Conservation (phyloP, 2,888 invertebrate species). For the Bellardia bayeri region DNA sequence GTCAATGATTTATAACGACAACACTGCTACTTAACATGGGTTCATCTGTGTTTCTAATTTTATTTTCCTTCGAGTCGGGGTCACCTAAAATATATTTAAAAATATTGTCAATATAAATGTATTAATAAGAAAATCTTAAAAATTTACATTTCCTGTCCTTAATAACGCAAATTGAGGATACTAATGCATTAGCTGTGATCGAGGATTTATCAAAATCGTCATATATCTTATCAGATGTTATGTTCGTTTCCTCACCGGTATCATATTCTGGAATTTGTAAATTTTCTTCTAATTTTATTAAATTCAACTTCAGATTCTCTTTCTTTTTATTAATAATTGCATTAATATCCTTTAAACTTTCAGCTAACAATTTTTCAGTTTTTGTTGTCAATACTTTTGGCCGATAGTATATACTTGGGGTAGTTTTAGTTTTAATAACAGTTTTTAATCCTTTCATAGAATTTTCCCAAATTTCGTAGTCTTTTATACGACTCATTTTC, state of each 20-base stretch:
- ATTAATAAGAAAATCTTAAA: not conserved
- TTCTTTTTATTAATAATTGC: slow-evolving; percentile 88
- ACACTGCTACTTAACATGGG: slow-evolving; percentile 75
- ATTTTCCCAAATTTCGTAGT: slow-evolving; percentile 95
- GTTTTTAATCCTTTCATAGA: slow-evolving; percentile 90
- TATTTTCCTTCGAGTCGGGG: slow-evolving; percentile 74
- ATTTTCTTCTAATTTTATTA: slow-evolving; percentile 86
- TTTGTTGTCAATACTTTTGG: slow-evolving; percentile 91
- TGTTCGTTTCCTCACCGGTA: slow-evolving; percentile 59
- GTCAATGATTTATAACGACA: slow-evolving; percentile 68
- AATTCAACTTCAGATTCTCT: slow-evolving; percentile 87
- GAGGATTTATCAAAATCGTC: slow-evolving; percentile 1
- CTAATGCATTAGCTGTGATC: slow-evolving; percentile 11
- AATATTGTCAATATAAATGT: not conserved
- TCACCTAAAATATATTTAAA: slow-evolving; percentile 72
- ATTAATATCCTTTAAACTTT: slow-evolving; percentile 87
- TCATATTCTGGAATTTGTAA: slow-evolving; percentile 77
- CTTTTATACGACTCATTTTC: slow-evolving; percentile 94
- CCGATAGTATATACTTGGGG: slow-evolving; percentile 94
- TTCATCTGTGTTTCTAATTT: slow-evolving; percentile 73
- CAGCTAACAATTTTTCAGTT: slow-evolving; percentile 87
- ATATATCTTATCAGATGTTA: not conserved
- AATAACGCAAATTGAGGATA: slow-evolving; percentile 55
- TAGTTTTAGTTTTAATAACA: slow-evolving; percentile 94
- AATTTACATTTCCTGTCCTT: slow-evolving; percentile 48